These are phyloP conservation scores for Schlechtendalia chinensis DNA, from an alignment of 1,140 invertebrate species.

Conservation along the genomic window DNA sequence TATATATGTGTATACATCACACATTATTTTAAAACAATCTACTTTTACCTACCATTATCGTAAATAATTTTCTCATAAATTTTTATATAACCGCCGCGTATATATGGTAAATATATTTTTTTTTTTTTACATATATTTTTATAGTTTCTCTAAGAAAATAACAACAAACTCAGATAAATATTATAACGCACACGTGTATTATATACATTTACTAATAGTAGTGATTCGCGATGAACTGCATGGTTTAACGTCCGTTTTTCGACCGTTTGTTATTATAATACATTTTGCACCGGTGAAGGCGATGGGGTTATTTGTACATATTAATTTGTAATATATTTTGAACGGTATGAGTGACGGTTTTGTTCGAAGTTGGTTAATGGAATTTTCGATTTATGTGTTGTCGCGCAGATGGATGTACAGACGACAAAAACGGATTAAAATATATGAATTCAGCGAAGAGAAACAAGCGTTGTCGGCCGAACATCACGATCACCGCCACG, in stretches of 20 bases:
- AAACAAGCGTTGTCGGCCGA: background rate
- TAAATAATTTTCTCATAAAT: background rate
- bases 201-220: background rate
- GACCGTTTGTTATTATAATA: too few relatives aligned
- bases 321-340: too few relatives aligned
- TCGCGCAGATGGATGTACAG: constrained; percentile 10
- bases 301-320: too few relatives aligned
- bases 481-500: too few relatives aligned
- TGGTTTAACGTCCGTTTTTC: background rate
- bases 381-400: background rate
- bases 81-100: background rate
- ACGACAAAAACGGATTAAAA: background rate
- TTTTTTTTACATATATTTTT: too few relatives aligned
- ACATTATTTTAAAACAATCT: too few relatives aligned
- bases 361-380: background rate
- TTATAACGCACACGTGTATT: background rate
- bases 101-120: background rate
- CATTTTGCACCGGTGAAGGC: too few relatives aligned
- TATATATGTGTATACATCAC: too few relatives aligned
- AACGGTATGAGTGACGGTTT: too few relatives aligned
- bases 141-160: background rate
- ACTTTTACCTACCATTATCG: background rate
- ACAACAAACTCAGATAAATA: background rate
- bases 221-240: background rate
- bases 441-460: background rate